Conservation (phyloP, 2,797 vertebrate genomes). For the Squalus acanthias region DNA sequence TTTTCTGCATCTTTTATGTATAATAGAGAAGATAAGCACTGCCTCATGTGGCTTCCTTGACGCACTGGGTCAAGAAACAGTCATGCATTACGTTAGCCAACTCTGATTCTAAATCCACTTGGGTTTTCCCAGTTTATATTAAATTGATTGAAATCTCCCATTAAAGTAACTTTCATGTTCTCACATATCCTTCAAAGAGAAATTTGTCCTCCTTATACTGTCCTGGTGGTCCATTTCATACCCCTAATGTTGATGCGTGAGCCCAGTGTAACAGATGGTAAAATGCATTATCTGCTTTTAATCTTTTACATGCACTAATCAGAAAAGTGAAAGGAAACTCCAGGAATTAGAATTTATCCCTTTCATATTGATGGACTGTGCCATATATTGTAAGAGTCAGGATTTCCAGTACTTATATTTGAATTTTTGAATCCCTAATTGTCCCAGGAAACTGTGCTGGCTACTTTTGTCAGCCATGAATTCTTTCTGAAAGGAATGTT, state of each 20-base stretch:
- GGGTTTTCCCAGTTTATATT: background rate
- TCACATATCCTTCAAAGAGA: background rate
- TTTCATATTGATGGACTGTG: background rate
- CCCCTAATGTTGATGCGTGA: background rate
- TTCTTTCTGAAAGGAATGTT: conserved; percentile 4
- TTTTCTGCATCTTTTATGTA: background rate
- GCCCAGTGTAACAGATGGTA: background rate
- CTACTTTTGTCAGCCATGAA: conserved; percentile 12
- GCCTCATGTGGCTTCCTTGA: background rate
- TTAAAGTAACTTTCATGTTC: background rate
- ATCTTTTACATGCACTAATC: background rate
- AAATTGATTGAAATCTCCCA: background rate
- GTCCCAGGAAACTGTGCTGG: conserved; percentile 14
- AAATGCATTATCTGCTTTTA: background rate
- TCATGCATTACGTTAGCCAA: background rate
- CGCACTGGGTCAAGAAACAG: background rate
- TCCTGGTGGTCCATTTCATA: background rate
- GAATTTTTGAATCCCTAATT: conserved; percentile 30
- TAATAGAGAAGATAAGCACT: background rate
- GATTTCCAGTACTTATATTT: conserved; percentile 6
- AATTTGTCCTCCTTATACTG: background rate
- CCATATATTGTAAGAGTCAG: background rate
- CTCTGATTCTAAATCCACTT: background rate
- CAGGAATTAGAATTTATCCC: background rate
- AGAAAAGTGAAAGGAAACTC: background rate